Evolutionary conservation across 2,888 invertebrate genomes (phyloP).

Genomic region (Venustoraphidia nigricollis): DNA sequence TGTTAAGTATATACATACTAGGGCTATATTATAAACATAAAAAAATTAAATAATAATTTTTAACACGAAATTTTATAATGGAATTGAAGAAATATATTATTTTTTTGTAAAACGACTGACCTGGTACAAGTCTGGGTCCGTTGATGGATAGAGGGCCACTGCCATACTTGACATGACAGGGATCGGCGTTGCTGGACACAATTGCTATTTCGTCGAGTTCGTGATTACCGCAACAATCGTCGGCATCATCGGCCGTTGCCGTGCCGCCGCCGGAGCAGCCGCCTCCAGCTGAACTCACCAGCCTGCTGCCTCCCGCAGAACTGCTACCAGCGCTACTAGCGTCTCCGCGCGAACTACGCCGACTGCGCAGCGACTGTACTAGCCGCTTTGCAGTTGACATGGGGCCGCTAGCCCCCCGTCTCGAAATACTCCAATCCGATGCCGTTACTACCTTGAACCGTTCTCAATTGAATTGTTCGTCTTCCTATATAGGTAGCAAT

Average conservation of each 20-base stretch:
- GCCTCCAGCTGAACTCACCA: slow-evolving; percentile 23
- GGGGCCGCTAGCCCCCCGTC: slow-evolving; percentile 1
- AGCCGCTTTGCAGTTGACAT: slow-evolving; percentile 49
- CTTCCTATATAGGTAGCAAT: too few species aligned
- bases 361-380: slow-evolving; percentile 42
- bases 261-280: slow-evolving; percentile 17
- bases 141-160: slow-evolving; percentile 37
- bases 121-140: slow-evolving; percentile 43
- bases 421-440: neutral
- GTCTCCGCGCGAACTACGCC: slow-evolving; percentile 39
- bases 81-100: too few species aligned
- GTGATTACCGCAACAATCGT: slow-evolving; percentile 20
- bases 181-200: slow-evolving; percentile 39
- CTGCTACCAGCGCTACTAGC: slow-evolving; percentile 27
- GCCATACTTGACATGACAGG: slow-evolving; percentile 37
- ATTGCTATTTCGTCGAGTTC: slow-evolving; percentile 54
- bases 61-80: too few species aligned
- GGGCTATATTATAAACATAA: too few species aligned
- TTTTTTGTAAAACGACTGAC: slow-evolving; percentile 19
- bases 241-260: slow-evolving; percentile 13
- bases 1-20: too few species aligned
- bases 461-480: too few species aligned
- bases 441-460: too few species aligned
- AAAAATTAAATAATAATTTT: too few species aligned
- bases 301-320: slow-evolving; percentile 26